phyloP scores from a whole-genome alignment of 2,113 vertebrate genomes.

The Petrocephalus zakoni region DNA sequence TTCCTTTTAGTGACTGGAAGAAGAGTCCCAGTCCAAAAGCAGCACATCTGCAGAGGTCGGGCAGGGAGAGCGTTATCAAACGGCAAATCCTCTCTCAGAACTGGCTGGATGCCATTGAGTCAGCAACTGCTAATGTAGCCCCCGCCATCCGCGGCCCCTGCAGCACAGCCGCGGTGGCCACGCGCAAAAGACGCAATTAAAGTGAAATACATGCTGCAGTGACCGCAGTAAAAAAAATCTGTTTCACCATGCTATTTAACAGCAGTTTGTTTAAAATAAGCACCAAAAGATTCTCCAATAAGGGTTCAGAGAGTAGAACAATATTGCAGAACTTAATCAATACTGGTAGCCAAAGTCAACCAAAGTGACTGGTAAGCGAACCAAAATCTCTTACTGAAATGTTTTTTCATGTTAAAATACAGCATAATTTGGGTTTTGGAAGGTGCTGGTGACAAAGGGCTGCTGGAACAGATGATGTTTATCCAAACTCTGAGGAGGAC shows the following conservation, averaged over 20 bases:
- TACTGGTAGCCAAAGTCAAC: neutral
- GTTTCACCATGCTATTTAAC: neutral
- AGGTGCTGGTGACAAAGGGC: neutral
- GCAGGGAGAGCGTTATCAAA: neutral
- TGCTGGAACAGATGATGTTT: neutral
- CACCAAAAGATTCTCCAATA: neutral
- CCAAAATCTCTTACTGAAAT: neutral
- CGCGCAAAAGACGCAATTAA: neutral
- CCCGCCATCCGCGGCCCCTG: neutral
- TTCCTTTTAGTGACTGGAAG: neutral
- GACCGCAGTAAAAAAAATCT: neutral
- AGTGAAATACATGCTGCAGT: constrained; percentile 7
- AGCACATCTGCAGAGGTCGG: neutral
- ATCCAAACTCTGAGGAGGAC: neutral
- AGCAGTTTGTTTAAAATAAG: neutral
- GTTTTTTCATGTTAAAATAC: neutral
- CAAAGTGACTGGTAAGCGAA: neutral
- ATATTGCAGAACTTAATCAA: neutral
- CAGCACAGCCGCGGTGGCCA: too few relatives aligned
- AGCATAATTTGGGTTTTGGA: neutral
- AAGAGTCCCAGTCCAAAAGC: neutral
- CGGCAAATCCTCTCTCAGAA: neutral
- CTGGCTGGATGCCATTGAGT: neutral
- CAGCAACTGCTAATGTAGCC: neutral
- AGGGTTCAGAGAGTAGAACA: neutral